These are phyloP conservation scores for Laupala kohalensis DNA, from an alignment of 1,140 invertebrate genomes.

Conservation along the genomic window DNA sequence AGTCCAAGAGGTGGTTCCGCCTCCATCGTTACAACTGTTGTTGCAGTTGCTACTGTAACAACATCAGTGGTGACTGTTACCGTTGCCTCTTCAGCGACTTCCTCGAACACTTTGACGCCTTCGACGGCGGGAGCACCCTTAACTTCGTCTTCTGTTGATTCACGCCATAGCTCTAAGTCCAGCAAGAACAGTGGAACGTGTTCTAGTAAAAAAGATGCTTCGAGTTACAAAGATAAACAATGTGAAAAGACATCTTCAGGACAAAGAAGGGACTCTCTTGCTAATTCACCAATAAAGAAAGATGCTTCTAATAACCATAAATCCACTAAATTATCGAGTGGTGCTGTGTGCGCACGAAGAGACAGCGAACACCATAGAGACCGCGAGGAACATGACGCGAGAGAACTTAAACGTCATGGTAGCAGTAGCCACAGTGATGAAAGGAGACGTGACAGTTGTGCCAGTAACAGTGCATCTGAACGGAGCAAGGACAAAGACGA, in stretches of 20 bases:
- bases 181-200: background rate
- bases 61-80: constrained; percentile 17
- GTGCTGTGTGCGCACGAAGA: background rate
- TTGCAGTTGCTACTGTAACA: constrained; percentile 10
- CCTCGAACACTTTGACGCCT: constrained; percentile 9
- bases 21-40: constrained; percentile 11
- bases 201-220: background rate
- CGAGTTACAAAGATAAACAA: background rate
- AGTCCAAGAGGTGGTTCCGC: background rate
- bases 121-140: background rate
- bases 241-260: background rate
- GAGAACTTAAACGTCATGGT: constrained; percentile 18
- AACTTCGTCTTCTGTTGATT: background rate
- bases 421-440: constrained; percentile 20
- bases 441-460: constrained; percentile 20
- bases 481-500: constrained; percentile 25
- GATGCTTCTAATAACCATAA: background rate
- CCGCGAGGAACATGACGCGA: constrained; percentile 14
- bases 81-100: constrained; percentile 5
- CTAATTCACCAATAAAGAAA: background rate
- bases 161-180: background rate
- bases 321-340: background rate
- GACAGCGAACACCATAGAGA: constrained; percentile 2
- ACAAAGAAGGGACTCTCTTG: background rate
- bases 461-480: constrained; percentile 21